These are phyloP conservation scores for Gnatocerus cornutus DNA, from an alignment of 2,888 invertebrate species.

Conservation along the genomic window DNA sequence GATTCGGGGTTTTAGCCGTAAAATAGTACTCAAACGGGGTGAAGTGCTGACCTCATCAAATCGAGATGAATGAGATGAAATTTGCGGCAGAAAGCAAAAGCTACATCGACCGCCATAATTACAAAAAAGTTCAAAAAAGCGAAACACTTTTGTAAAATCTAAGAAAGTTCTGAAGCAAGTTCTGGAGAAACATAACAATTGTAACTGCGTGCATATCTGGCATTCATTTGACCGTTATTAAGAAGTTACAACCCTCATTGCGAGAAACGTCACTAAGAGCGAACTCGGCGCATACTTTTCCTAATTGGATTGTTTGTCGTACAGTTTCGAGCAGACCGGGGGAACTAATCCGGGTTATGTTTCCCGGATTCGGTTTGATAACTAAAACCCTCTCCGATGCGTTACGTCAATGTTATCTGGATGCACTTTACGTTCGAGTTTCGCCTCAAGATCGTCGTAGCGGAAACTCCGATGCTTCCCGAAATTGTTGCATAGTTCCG, in stretches of 20 bases:
- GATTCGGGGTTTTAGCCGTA: background rate
- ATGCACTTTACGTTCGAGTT: slow-evolving; percentile 12
- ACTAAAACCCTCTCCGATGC: slow-evolving; percentile 8
- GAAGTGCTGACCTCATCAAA: slow-evolving; percentile 2
- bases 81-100: too few species aligned
- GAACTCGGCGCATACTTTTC: slow-evolving; percentile 34
- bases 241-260: slow-evolving; percentile 23
- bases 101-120: too few species aligned
- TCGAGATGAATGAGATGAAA: background rate
- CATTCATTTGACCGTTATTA: slow-evolving; percentile 32
- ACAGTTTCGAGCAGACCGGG: background rate
- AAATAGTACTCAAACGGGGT: background rate
- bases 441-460: slow-evolving; percentile 13
- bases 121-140: too few species aligned
- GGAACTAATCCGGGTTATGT: slow-evolving; percentile 20
- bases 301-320: slow-evolving; percentile 34
- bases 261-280: slow-evolving; percentile 26
- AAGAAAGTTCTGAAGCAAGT: too few species aligned
- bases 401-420: slow-evolving; percentile 22
- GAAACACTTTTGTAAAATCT: too few species aligned
- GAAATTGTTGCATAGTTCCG: slow-evolving; percentile 38
- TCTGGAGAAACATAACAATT: background rate
- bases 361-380: slow-evolving; percentile 11
- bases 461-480: slow-evolving; percentile 15
- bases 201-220: background rate